Base-by-base conservation (phyloP, 2,888 invertebrate genomes). In the Caradrina clavipalpis region DNA sequence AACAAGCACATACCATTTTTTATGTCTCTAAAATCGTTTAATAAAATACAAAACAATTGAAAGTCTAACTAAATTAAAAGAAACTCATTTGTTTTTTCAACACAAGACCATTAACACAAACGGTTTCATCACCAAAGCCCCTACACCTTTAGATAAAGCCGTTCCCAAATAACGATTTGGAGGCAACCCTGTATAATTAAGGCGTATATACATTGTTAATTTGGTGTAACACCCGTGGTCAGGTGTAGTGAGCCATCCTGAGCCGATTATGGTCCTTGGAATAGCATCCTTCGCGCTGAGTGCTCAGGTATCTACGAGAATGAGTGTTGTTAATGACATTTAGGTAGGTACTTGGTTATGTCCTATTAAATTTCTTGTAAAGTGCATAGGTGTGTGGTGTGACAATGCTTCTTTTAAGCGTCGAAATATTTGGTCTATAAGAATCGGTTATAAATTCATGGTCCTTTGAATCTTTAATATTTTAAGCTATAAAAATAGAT, bases 181-280 rank as follows among this genome's bases (percentile, higher is more conserved):
- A 42, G 19, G 47, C 47, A 75, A 26, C 74, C 67, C 53, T 56
- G 21, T 77, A 80, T 84, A 81, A 80, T 83, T 76, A 77, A 75
- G 71, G 50, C 56, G 70, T 65, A 67, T 79, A 80, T 88, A 83
- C 85, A 86, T 88, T 85, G 86, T 87, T 90, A 90, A 90, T 90
- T 88, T 82, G 73, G 82, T 83, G 82, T 87, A 87, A 89, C 84
- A 76, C 76, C 66, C 60, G 80, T 86, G 88, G 87, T 89, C 90
- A 91, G 90, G 90, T 91, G 90, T 86, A 84, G 85, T 85, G 82
- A 86, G 84, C 85, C 80, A 83, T 87, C 78, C 72, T 80, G 82
- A 85, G 81, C 72, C 80, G 77, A 80, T 80, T 81, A 82, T 53
- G 51, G 55, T 53, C 22, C 55, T 60, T 57, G 51, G 63, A 78